Conservation (phyloP, 2,113 vertebrate genomes). For the Propithecus coquereli region DNA sequence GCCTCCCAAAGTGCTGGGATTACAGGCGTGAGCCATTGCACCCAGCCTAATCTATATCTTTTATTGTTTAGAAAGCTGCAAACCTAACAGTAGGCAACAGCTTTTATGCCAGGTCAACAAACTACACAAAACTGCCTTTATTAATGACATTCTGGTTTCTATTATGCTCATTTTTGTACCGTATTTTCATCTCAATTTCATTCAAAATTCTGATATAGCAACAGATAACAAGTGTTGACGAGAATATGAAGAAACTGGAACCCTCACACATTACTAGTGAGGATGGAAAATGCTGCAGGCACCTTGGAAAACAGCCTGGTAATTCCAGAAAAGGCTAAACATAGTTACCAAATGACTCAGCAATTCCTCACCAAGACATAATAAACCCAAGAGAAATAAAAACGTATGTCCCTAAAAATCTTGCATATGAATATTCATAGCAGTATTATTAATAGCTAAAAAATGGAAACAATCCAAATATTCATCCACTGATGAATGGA, state of each 20-base stretch:
- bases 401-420: neutral
- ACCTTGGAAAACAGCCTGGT: neutral
- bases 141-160: neutral
- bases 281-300: neutral
- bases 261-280: neutral
- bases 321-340: neutral
- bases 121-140: neutral
- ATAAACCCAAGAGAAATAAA: neutral
- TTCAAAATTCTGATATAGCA: neutral
- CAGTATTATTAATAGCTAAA: neutral
- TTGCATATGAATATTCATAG: neutral
- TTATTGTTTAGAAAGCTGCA: neutral
- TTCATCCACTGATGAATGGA: neutral
- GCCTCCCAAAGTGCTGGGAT: too few relatives aligned
- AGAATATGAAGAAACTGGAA: neutral
- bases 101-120: neutral
- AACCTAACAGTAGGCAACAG: neutral
- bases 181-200: conserved; percentile 7
- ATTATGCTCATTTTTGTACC: neutral
- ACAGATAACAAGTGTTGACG: neutral
- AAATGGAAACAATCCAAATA: neutral
- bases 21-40: too few relatives aligned
- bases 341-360: neutral
- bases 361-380: neutral
- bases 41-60: neutral